Base-by-base conservation (phyloP, 2,888 invertebrate species). In the Hyles lineata region DNA sequence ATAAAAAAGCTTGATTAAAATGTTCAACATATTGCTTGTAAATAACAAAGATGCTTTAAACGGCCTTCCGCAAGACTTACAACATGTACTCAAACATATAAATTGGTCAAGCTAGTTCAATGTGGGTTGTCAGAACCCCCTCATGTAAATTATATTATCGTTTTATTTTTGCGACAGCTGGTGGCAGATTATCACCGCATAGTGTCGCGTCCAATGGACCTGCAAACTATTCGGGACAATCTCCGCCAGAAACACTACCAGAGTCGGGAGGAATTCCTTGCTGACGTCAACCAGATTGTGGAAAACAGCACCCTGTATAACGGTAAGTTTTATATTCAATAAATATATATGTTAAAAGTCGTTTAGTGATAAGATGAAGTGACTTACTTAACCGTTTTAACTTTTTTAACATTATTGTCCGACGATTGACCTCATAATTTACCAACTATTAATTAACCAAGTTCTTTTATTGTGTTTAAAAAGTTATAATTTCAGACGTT, bases 151-250 rank as follows among this genome's bases (percentile, higher is more conserved):
- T 29, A 59, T 71, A 55, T 70, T 35, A 69, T 63, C 74, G 61
- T 70, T 21, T 72, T 72, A 23, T 25, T 74, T 73, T 70, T 71
- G 75, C 70, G 83, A 73, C 86, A 97, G 97, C 90, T 96, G 82
- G 99, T 99, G 9, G 97, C 98, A 0, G 99, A 99, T 90, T 99
- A 99, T 91, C 97, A 98, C 87, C 97, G 97, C 78, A 98, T 99
- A 73, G 96, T 99, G 29, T 96, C 97, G 63, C 96, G 97, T 73
- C 99, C 99, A 0, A 99, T 99, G 98, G 99, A 99, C 89, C 95
- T 99, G 72, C 99, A 99, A 90, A 98, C 98, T 0, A 99, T 99
- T 82, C 95, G 99, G 60, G 99, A 99, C 81, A 98, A 98, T 87
- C 92, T 98, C 23, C 95, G 98, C 0, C 97, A 98, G 87, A 98